Conservation (phyloP, 2,797 vertebrate species). For the Chelonia mydas region DNA sequence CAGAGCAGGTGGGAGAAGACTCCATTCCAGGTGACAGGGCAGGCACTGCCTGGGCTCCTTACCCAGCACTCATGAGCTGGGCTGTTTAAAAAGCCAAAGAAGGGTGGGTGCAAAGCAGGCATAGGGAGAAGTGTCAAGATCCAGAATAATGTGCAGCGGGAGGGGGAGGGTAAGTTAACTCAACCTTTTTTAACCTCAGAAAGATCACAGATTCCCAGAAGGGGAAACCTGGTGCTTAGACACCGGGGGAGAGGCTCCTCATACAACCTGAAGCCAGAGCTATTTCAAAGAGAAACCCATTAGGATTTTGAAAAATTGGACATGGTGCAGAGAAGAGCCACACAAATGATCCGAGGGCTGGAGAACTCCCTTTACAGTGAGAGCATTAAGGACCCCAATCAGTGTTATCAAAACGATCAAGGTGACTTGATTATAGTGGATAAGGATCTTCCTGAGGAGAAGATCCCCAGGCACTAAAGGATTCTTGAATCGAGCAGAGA, state of each 20-base stretch:
- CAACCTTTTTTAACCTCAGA: neutral
- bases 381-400: constrained; percentile 39
- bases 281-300: too few species aligned
- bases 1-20: constrained; percentile 2
- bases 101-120: too few species aligned
- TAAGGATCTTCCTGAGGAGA: too few species aligned
- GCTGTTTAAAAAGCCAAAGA: neutral
- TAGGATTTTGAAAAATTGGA: too few species aligned
- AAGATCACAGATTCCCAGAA: too few species aligned
- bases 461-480: neutral
- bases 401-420: neutral
- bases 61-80: too few species aligned
- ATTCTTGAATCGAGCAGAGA: neutral
- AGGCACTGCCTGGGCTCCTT: too few species aligned
- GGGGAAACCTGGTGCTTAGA: too few species aligned
- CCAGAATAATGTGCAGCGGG: neutral
- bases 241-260: too few species aligned
- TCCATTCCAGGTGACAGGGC: neutral
- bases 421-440: too few species aligned
- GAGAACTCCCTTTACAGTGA: constrained; percentile 30
- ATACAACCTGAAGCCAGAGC: too few species aligned
- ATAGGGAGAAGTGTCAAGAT: neutral
- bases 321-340: neutral
- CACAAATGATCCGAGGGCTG: neutral
- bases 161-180: neutral